phyloP scores from a whole-genome alignment of 1,140 invertebrate genomes.

The Ridgeia piscesae region DNA sequence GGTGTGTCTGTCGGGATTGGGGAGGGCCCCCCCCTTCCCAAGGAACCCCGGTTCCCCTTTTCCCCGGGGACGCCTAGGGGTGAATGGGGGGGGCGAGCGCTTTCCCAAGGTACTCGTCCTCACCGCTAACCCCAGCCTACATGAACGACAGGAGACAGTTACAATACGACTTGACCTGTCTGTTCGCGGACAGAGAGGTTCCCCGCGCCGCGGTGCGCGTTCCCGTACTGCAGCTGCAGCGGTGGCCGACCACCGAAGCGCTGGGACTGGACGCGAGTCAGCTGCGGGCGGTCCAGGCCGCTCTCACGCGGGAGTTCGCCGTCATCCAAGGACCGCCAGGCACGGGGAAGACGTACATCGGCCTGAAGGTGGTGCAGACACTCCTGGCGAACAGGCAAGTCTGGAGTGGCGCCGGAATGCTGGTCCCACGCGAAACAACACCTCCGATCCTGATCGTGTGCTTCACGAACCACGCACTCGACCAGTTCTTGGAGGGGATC shows the following conservation, averaged over 20 bases:
- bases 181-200: too few relatives aligned
- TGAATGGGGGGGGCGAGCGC: too few relatives aligned
- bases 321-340: constrained; percentile 75
- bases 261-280: constrained; percentile 54
- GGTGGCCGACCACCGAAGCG: constrained; percentile 44
- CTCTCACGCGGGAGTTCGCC: constrained; percentile 52
- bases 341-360: constrained; percentile 79
- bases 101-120: neutral
- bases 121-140: too few relatives aligned
- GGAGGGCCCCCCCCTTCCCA: too few relatives aligned
- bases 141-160: too few relatives aligned
- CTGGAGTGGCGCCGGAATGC: constrained; percentile 12
- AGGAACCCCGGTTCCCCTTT: too few relatives aligned
- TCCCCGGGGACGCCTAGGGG: too few relatives aligned
- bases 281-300: constrained; percentile 46
- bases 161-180: constrained; percentile 36
- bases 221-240: constrained; percentile 29
- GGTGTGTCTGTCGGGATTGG: constrained; percentile 72
- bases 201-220: too few relatives aligned
- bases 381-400: constrained; percentile 47
- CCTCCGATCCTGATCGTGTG: constrained; percentile 76
- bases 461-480: constrained; percentile 84
- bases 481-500: constrained; percentile 81
- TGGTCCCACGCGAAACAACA: neutral
- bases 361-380: constrained; percentile 66